Evolutionary conservation across 2,888 invertebrate species (phyloP).

Genomic region (Acrobeloides nanus): DNA sequence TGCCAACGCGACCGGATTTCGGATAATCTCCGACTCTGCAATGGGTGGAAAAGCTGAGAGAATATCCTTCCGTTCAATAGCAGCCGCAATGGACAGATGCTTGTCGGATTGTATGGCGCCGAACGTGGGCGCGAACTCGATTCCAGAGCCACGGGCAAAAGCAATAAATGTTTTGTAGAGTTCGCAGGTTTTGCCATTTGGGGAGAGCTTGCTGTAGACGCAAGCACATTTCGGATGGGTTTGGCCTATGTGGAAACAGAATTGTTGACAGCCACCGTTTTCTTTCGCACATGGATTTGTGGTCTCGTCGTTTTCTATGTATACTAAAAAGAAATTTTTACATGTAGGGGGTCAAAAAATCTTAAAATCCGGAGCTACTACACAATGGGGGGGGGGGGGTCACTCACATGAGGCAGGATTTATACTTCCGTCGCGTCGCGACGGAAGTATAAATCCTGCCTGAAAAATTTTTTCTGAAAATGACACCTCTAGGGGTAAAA

Average conservation of each 20-base stretch:
- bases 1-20: constrained; percentile 19
- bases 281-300: constrained; percentile 47
- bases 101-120: constrained; percentile 7
- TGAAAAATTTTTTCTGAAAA: no score
- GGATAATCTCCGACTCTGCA: constrained; percentile 11
- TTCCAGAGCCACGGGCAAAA: constrained; percentile 72
- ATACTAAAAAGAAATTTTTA: no score
- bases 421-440: no score
- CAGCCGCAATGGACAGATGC: constrained; percentile 5
- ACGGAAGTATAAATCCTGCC: no score
- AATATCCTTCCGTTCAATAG: constrained; percentile 12
- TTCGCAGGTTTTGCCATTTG: constrained; percentile 66
- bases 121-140: constrained; percentile 68
- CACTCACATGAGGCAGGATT: no score
- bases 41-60: constrained; percentile 7
- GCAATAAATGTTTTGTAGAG: constrained; percentile 75
- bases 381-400: no score
- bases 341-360: no score
- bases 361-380: no score
- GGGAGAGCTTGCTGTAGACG: constrained; percentile 69
- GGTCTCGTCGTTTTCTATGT: no score
- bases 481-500: no score
- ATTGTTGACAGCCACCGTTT: constrained; percentile 70
- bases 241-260: constrained; percentile 67
- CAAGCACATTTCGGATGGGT: constrained; percentile 63